Evolutionary conservation across 2,113 vertebrate species (phyloP), one percentile per base, ranked within the genome.

Genomic region (Gallinago undulata): DNA sequence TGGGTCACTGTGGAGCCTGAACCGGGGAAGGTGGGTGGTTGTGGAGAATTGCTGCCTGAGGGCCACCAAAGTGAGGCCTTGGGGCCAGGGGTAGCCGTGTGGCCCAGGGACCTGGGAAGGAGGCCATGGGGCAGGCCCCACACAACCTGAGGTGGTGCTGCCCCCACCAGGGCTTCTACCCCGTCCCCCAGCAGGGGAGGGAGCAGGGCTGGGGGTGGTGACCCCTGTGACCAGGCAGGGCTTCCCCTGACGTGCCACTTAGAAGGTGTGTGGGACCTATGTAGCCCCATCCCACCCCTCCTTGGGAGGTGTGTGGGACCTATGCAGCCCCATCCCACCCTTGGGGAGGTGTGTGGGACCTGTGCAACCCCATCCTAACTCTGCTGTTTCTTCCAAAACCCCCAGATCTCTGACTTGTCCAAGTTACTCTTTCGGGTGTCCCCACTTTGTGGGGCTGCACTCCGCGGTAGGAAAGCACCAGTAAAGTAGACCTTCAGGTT

Each of bases 41-140:
- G 12, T n/a, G 33, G 10, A 35, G 27, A 24, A 33, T 22, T 22
- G 27, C 27, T 84, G 24, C 41, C 55, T 27, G 27, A 22, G 2
- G 48, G 7, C 27, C 16, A 25, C 41, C 19, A 24, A 13, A 75
- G 51, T 9, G 14, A 68, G 56, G 35, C 30, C 19, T 13, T 77
- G 13, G 18, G 19, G 11, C n/a, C 5, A 37, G 11, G 53, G 9
- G 11, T 43, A 37, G 28, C 37, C 0, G 0, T 5, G 11, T n/a
- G 9, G 19, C 3, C n/a, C 5, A 25, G 21, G 21, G 11, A 17
- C 5, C 82, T 45, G 6, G 27, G 24, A 30, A 53, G 60, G 28
- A 72, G 43, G 37, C 75, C 3, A 0, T 55, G 63, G 31, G 24
- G n/a, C 41, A 57, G 78, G 33, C 35, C 9, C 8, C 18, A 3